Evolutionary conservation across 2,888 invertebrate genomes (phyloP).

Genomic region (Agelastica alni): DNA sequence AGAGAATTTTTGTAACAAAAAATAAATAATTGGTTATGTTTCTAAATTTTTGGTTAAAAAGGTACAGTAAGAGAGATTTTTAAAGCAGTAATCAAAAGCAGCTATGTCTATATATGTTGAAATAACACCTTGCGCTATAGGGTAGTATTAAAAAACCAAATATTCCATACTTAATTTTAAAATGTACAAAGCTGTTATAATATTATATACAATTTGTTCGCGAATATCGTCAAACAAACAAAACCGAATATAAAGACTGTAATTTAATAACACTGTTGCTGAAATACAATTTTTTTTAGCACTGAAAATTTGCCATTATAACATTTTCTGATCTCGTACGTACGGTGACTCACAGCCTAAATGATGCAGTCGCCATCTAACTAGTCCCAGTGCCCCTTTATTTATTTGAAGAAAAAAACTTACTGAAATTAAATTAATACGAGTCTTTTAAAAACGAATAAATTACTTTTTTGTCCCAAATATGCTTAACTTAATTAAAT

Average conservation of each 20-base stretch:
- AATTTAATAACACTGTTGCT: constrained; percentile 2
- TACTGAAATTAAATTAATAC: too few species aligned
- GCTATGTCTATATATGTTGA: constrained; percentile 22
- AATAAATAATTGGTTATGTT: constrained; percentile 17
- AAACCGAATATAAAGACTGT: background rate
- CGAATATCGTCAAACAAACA: constrained; percentile 1
- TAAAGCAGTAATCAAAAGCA: constrained; percentile 22
- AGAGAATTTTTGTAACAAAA: too few species aligned
- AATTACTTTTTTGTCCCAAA: too few species aligned
- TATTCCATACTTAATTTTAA: constrained; percentile 18
- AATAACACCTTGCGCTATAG: constrained; percentile 22
- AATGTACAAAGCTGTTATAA: constrained; percentile 29
- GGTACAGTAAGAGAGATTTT: constrained; percentile 21
- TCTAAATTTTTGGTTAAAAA: constrained; percentile 10
- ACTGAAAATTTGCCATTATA: constrained; percentile 7
- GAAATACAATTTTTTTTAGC: constrained; percentile 6
- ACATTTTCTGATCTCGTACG: too few species aligned
- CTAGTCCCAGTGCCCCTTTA: too few species aligned
- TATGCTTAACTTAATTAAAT: too few species aligned
- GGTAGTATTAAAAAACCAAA: constrained; percentile 20
- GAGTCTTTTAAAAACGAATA: too few species aligned
- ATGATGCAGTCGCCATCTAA: too few species aligned
- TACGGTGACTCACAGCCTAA: too few species aligned
- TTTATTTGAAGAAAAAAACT: too few species aligned
- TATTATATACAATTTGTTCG: constrained; percentile 21